Evolutionary conservation across 2,888 invertebrate species (phyloP), one percentile per base, ranked within the genome.

Genomic region (Nesidiocoris tenuis): DNA sequence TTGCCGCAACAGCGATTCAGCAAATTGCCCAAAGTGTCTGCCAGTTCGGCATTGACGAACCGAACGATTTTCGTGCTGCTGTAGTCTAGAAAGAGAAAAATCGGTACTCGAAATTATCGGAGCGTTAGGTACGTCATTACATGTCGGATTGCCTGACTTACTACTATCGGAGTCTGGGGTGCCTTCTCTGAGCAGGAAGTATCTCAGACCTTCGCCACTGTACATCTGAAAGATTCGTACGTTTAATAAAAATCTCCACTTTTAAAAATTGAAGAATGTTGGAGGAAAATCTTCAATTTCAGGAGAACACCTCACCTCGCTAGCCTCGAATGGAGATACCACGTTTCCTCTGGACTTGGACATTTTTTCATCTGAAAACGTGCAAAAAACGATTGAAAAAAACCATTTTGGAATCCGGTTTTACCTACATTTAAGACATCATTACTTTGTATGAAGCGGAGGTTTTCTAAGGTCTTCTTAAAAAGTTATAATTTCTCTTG

Each of bases 271-370:
- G n/a, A n/a, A n/a, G n/a, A n/a, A n/a, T n/a, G n/a, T n/a, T n/a
- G n/a, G n/a, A n/a, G n/a, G n/a, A n/a, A n/a, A n/a, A n/a, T n/a
- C n/a, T n/a, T n/a, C n/a, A n/a, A n/a, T n/a, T n/a, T n/a, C n/a
- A n/a, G n/a, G n/a, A n/a, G n/a, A n/a, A 70, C 21, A 64, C 71
- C 61, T 56, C 59, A 57, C 75, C n/a, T 18, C 12, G 7, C 89
- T 85, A 56, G 88, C 86, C 23, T 86, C 84, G 39, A 89, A 83
- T 0, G 98, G 98, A 81, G 90, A 87, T 0, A 98, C 89, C 0
- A 96, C 95, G 84, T 99, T 99, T 77, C 92, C 91, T 80, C 89
- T 86, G 0, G 96, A 96, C 85, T 99, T 99, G 57, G 98, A 98
- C 98, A 99, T 99, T 89, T 99, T 99, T 81, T 87, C 86, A 17